phyloP scores from a whole-genome alignment of 2,797 vertebrate species.

The Triplophysa yarkandensis region DNA sequence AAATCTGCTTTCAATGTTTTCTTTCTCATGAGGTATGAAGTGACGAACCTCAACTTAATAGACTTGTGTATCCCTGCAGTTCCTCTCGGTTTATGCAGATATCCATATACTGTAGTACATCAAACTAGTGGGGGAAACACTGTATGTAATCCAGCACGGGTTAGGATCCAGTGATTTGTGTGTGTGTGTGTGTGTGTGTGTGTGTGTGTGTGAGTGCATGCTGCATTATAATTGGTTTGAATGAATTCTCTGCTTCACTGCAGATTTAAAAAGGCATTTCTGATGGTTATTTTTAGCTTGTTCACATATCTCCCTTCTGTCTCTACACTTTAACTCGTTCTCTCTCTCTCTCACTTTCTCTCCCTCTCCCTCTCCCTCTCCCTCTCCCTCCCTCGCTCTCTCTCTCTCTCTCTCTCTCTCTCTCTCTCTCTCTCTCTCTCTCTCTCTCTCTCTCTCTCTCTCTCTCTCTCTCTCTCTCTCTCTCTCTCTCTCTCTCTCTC shows the following conservation, averaged over 20 bases:
- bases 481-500: conserved; percentile 60
- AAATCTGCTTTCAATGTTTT: neutral
- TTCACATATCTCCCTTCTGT: conserved; percentile 68
- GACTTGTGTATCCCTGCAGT: neutral
- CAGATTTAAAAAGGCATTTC: conserved; percentile 73
- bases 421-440: conserved; percentile 67
- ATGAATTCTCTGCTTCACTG: conserved; percentile 73
- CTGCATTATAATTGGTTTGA: conserved; percentile 63
- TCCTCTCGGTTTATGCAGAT: neutral
- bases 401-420: conserved; percentile 63
- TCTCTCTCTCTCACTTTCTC: conserved; percentile 64
- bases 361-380: conserved; percentile 63
- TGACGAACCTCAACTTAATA: no score
- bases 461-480: conserved; percentile 66
- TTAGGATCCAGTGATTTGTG: conserved; percentile 1
- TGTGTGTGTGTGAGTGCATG: conserved; percentile 48
- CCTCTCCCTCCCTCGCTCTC: no score
- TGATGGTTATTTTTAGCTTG: conserved; percentile 76
- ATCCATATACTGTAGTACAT: neutral
- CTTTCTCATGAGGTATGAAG: neutral
- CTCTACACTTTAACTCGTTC: conserved; percentile 66
- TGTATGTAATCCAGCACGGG: neutral
- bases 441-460: conserved; percentile 63
- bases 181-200: conserved; percentile 33
- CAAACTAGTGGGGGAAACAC: neutral